Percentiles rank a stretch among this genome's conserved stretches.
Conservation (phyloP, 2,113 vertebrate genomes). For the Callionymus lyra region DNA sequence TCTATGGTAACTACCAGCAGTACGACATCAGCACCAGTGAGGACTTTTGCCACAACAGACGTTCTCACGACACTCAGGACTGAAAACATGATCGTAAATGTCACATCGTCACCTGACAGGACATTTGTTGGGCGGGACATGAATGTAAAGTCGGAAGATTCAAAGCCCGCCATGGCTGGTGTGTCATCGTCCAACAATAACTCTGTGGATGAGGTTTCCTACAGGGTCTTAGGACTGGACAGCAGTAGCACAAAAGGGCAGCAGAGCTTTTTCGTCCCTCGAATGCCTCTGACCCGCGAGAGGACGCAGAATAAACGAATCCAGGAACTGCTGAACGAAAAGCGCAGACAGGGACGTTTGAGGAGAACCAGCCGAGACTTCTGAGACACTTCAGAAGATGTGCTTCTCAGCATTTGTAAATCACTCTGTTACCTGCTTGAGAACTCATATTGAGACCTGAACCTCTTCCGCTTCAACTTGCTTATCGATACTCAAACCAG, state of each 20-base stretch:
- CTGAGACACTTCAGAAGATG: too few relatives aligned
- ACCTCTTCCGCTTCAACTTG: not conserved
- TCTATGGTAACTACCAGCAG: not conserved
- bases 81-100: not conserved
- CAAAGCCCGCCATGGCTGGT: not conserved
- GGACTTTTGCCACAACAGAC: constrained; percentile 1
- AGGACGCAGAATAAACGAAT: constrained; percentile 89
- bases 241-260: constrained; percentile 42
- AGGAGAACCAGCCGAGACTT: constrained; percentile 13
- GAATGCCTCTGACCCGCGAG: constrained; percentile 63
- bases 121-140: not conserved
- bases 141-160: not conserved
- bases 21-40: not conserved
- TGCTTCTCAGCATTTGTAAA: too few relatives aligned
- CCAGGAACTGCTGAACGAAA: constrained; percentile 85
- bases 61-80: not conserved
- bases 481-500: not conserved
- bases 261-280: constrained; percentile 72
- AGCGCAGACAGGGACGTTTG: constrained; percentile 48
- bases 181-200: constrained; percentile 68
- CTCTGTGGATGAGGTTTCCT: constrained; percentile 69
- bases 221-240: constrained; percentile 67
- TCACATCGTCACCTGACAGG: not conserved
- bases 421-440: not conserved
- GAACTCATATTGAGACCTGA: not conserved